phyloP scores from a whole-genome alignment of 2,888 invertebrate species.

The Tenodera sinensis region DNA sequence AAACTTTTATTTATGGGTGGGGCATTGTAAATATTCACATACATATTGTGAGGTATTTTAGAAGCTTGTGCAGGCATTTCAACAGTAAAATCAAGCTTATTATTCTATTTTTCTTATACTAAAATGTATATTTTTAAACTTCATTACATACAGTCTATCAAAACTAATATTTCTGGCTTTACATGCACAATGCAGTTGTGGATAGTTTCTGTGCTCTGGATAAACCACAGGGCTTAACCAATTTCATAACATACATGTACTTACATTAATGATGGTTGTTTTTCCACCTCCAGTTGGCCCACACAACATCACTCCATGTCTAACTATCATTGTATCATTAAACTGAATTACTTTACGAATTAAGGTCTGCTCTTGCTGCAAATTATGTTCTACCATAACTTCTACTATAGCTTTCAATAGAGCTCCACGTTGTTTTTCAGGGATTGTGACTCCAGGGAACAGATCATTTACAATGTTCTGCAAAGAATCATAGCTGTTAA shows the following conservation, averaged over 20 bases:
- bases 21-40: too few species aligned
- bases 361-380: slow-evolving; percentile 65
- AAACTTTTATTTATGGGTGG: too few species aligned
- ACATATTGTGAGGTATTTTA: too few species aligned
- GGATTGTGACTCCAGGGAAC: slow-evolving; percentile 78
- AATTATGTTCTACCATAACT: slow-evolving; percentile 54
- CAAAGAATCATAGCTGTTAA: slow-evolving; percentile 25
- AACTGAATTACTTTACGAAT: slow-evolving; percentile 77
- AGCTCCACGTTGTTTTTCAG: slow-evolving; percentile 73
- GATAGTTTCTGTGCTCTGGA: too few species aligned
- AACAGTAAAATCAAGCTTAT: too few species aligned
- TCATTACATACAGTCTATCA: too few species aligned
- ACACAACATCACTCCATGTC: slow-evolving; percentile 90
- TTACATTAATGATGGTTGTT: slow-evolving; percentile 68
- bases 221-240: too few species aligned
- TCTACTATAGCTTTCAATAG: slow-evolving; percentile 61
- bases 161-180: too few species aligned
- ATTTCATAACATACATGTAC: slow-evolving; percentile 29
- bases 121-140: too few species aligned
- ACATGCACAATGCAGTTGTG: too few species aligned
- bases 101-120: too few species aligned
- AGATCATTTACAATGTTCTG: slow-evolving; percentile 84
- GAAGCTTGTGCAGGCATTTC: too few species aligned
- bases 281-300: slow-evolving; percentile 89
- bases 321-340: slow-evolving; percentile 85